Evolutionary conservation across 2,888 invertebrate genomes (phyloP).

Genomic region (Perizoma affinitatum): DNA sequence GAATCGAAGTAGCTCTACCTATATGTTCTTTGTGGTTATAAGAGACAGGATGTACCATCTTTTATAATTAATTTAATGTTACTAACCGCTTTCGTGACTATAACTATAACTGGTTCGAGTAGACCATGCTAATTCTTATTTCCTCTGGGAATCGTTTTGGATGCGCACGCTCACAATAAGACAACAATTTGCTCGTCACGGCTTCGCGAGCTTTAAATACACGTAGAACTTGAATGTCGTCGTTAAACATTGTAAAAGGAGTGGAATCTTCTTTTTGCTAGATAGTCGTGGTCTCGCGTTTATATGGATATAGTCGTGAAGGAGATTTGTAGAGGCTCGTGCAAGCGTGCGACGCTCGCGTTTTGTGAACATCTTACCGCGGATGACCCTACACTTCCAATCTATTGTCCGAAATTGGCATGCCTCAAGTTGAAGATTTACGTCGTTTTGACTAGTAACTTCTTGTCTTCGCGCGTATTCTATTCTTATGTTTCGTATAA

Average conservation of each 20-base stretch:
- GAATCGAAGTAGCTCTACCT: neutral
- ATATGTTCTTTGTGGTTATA: too few relatives aligned
- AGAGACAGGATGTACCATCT: conserved; percentile 11
- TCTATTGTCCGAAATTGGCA: conserved; percentile 29
- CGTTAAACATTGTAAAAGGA: conserved; percentile 50
- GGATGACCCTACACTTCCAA: conserved; percentile 63
- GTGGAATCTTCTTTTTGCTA: conserved; percentile 52
- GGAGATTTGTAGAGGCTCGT: conserved; percentile 39
- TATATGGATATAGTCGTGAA: conserved; percentile 47
- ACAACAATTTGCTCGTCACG: conserved; percentile 43
- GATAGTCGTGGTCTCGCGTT: conserved; percentile 48
- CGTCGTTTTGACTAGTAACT: conserved; percentile 48
- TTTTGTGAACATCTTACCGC: conserved; percentile 52
- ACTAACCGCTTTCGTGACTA: conserved; percentile 54
- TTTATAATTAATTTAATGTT: conserved; percentile 49
- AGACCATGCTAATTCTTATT: conserved; percentile 49
- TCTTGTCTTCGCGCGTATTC: conserved; percentile 12
- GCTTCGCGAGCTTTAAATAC: conserved; percentile 39
- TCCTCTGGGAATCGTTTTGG: conserved; percentile 46
- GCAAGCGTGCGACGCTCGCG: conserved; percentile 43
- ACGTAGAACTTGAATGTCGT: conserved; percentile 43
- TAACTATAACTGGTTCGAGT: conserved; percentile 48
- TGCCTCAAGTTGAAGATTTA: too few relatives aligned
- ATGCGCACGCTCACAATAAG: conserved; percentile 39
- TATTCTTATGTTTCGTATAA: conserved; percentile 9